Evolutionary conservation across 2,113 vertebrate species (phyloP), one percentile per base, ranked within the genome.

Genomic region (Psettodes erumei): DNA sequence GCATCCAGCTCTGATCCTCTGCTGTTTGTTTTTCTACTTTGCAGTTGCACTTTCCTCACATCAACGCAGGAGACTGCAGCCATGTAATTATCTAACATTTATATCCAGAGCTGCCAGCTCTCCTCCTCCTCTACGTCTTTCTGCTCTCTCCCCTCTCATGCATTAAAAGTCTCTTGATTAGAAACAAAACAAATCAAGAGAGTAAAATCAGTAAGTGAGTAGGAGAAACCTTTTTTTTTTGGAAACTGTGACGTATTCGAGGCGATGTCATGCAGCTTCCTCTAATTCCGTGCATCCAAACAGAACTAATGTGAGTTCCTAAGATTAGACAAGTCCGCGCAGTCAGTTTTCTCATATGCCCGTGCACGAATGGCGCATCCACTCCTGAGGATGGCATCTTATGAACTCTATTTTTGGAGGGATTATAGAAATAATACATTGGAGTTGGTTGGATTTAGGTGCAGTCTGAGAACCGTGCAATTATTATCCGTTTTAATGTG

Each of bases 371-470:
- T 21, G 66, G 62, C 38, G 62, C 15, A 25, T n/a, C n/a, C n/a
- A 30, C 47, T 66, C 61, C 4, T 6, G 23, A 64, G 58, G 48
- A 64, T 21, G 12, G 54, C 54, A n/a, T 45, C 66, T 55, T 80
- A 68, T 77, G 61, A 71, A 62, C 48, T 82, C 80, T 88, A 75
- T 86, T 88, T 88, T 66, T 54, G 71, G 77, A 83, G n/a, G 79
- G 87, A 90, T 90, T 90, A 89, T 28, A 82, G 75, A 76, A 83
- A 82, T 79, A 81, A 83, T 75, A 67, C 65, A 75, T 18, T 28
- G 60, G 74, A 76, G 55, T 79, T 77, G 69, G 65, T 48, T 77
- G 72, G 80, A 75, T 83, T 79, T 51, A n/a, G 28, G 13, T 42
- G 67, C 3, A 2, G 15, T 71, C 45, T 55, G 51, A 62, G 70